phyloP scores from a whole-genome alignment of 2,888 invertebrate species.

The Nephrocerus scutellatus region DNA sequence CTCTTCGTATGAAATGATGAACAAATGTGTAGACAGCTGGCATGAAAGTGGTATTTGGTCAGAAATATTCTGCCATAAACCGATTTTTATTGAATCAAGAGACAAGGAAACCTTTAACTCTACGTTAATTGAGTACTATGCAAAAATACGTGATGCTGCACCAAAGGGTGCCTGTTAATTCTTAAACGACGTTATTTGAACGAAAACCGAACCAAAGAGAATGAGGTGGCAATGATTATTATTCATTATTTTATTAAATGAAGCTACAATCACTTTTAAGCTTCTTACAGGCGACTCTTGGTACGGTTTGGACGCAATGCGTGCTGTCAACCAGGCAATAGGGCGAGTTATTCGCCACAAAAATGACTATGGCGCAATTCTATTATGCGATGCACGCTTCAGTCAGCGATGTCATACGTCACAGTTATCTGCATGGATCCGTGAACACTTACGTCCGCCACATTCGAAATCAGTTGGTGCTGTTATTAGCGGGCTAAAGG shows the following conservation, averaged over 20 bases:
- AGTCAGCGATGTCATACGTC: constrained; percentile 54
- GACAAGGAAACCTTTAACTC: constrained; percentile 73
- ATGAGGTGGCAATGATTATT: constrained; percentile 41
- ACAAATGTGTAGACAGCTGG: constrained; percentile 76
- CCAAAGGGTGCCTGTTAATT: constrained; percentile 81
- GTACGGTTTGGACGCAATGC: constrained; percentile 88
- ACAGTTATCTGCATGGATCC: constrained; percentile 80
- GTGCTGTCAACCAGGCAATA: constrained; percentile 99
- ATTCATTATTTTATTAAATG: constrained; percentile 1
- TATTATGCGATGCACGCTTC: constrained; percentile 87
- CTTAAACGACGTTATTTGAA: constrained; percentile 88
- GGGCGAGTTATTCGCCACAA: constrained; percentile 95
- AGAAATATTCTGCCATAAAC: constrained; percentile 51
- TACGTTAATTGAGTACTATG: constrained; percentile 78
- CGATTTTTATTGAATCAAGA: constrained; percentile 85
- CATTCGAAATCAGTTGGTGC: constrained; percentile 62
- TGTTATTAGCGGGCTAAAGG: constrained; percentile 60
- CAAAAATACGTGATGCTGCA: constrained; percentile 64
- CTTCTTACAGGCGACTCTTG: constrained; percentile 73
- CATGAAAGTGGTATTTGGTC: constrained; percentile 75
- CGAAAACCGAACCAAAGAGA: constrained; percentile 58
- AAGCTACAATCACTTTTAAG: constrained; percentile 38
- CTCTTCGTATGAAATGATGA: constrained; percentile 91
- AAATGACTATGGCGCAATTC: constrained; percentile 89
- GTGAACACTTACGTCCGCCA: constrained; percentile 61